phyloP scores from a whole-genome alignment of 2,888 invertebrate genomes.

The Campoplex nolae region DNA sequence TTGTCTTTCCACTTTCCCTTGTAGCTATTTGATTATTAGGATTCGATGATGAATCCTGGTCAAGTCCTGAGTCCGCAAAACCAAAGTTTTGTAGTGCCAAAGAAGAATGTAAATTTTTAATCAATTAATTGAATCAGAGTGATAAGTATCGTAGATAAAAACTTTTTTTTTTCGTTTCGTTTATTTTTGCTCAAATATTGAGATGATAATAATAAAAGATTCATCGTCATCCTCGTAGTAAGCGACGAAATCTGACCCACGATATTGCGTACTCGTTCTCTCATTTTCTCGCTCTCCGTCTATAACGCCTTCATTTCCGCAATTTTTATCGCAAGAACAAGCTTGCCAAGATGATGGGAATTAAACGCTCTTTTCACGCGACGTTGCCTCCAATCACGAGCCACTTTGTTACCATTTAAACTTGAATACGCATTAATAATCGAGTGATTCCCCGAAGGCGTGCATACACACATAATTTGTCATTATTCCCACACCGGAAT shows the following conservation, averaged over 20 bases:
- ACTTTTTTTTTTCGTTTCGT: not conserved
- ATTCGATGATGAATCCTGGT: too few relatives aligned
- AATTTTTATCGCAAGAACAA: slow-evolving; percentile 25
- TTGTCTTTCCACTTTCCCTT: too few relatives aligned
- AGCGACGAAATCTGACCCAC: not conserved
- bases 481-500: slow-evolving; percentile 16
- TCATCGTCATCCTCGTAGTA: slow-evolving; percentile 22
- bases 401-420: slow-evolving; percentile 58
- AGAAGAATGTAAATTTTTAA: too few relatives aligned
- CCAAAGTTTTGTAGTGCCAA: too few relatives aligned
- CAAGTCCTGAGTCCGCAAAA: too few relatives aligned
- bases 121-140: too few relatives aligned
- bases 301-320: not conserved
- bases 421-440: slow-evolving; percentile 54
- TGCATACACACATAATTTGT: slow-evolving; percentile 19
- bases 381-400: slow-evolving; percentile 61
- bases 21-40: too few relatives aligned
- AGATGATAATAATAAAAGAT: not conserved
- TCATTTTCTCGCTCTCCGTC: not conserved
- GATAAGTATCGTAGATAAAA: too few relatives aligned
- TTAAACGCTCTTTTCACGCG: slow-evolving; percentile 67
- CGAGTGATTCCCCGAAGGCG: slow-evolving; percentile 48
- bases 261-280: not conserved
- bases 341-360: slow-evolving; percentile 61
- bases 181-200: not conserved